Percentiles rank a stretch among this genome's conserved stretches.
phyloP scores from a whole-genome alignment of 2,113 vertebrate species.

The Micromys minutus region DNA sequence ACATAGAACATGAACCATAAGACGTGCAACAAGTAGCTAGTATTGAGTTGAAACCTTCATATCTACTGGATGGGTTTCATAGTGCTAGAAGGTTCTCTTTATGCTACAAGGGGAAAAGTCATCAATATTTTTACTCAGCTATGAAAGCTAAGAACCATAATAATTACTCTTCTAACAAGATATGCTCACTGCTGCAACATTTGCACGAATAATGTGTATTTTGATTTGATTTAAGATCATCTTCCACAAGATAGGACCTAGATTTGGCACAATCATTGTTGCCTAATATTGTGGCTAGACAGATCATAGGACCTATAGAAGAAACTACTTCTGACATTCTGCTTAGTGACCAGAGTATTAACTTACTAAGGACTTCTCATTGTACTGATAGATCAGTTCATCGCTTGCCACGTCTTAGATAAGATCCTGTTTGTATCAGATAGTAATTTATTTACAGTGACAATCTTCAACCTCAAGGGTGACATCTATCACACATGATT shows the following conservation, averaged over 20 bases:
- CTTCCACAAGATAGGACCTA: background rate
- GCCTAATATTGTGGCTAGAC: too few relatives aligned
- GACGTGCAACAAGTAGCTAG: background rate
- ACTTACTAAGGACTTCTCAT: too few relatives aligned
- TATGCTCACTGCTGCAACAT: background rate
- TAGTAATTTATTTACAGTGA: background rate
- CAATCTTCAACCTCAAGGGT: background rate
- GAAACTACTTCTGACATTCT: background rate
- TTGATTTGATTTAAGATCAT: background rate
- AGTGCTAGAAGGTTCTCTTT: background rate
- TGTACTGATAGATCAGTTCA: background rate
- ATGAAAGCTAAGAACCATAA: background rate
- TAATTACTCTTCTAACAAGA: background rate
- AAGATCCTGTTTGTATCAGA: background rate
- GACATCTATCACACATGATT: background rate
- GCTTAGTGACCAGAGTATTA: too few relatives aligned
- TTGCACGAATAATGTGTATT: background rate
- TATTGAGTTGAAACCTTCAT: background rate
- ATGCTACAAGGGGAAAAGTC: background rate
- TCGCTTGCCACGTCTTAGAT: background rate
- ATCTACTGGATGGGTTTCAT: background rate
- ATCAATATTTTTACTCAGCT: background rate
- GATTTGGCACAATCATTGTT: background rate
- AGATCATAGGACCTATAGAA: background rate
- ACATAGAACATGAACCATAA: too few relatives aligned